A percentile compares a stretch with the other conserved stretches of the same genome.
Conservation (phyloP, 2,888 invertebrate species). For the Malthinus flaveolus region DNA sequence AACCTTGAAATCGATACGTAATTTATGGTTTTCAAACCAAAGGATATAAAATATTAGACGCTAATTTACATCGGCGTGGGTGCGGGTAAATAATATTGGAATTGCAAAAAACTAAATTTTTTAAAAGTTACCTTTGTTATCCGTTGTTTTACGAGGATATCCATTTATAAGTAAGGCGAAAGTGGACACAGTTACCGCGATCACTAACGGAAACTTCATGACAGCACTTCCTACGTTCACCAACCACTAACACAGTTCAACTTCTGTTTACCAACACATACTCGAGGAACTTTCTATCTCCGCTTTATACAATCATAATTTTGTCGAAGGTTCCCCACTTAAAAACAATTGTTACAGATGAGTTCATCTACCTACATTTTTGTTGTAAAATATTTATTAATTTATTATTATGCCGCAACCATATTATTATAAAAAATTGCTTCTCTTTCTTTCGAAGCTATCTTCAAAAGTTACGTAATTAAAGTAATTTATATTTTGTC, state of each 20-base stretch:
- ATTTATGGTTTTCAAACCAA: too few species aligned
- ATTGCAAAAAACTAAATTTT: background rate
- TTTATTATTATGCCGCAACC: background rate
- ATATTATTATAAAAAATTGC: background rate
- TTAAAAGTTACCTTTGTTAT: conserved; percentile 46
- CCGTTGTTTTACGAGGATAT: conserved; percentile 35
- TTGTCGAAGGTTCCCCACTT: conserved; percentile 41
- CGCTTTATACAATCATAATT: conserved; percentile 41
- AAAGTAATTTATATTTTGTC: background rate
- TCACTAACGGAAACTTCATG: conserved; percentile 42
- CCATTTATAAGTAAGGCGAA: conserved; percentile 30
- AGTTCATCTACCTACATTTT: conserved; percentile 41
- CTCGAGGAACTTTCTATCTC: conserved; percentile 45
- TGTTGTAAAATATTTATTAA: conserved; percentile 3
- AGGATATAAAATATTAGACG: too few species aligned
- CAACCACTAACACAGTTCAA: conserved; percentile 39
- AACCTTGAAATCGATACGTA: too few species aligned
- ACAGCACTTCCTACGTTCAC: conserved; percentile 43
- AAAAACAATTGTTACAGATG: conserved; percentile 38
- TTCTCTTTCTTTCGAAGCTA: background rate
- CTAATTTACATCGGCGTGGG: too few species aligned
- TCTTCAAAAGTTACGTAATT: background rate
- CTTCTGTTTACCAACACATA: conserved; percentile 38
- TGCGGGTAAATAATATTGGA: background rate
- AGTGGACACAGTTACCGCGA: conserved; percentile 33